phyloP scores from a whole-genome alignment of 2,797 vertebrate species.

The Epinephelus awoara region DNA sequence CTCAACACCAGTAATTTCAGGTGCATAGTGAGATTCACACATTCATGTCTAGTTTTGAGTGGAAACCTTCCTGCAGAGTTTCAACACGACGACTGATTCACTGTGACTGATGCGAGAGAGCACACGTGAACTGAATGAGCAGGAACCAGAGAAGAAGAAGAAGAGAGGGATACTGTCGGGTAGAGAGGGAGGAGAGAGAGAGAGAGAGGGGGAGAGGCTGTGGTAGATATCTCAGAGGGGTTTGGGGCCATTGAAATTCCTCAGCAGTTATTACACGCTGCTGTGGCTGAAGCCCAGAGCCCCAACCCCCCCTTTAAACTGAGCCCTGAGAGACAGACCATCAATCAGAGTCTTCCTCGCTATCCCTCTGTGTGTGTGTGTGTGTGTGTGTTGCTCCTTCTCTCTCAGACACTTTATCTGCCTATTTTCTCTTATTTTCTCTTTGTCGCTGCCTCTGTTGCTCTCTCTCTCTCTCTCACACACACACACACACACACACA shows the following conservation, averaged over 20 bases:
- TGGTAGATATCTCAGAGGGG: conserved; percentile 29
- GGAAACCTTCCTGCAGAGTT: not conserved
- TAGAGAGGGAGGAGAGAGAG: conserved; percentile 17
- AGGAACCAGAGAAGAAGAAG: not conserved
- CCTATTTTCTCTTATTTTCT: conserved; percentile 12
- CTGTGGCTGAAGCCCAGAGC: conserved; percentile 67
- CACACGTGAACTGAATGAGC: conserved; percentile 6
- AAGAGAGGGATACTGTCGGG: not conserved
- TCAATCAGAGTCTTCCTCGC: conserved; percentile 62
- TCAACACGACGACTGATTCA: not conserved
- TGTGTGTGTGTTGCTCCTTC: not conserved
- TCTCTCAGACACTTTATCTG: conserved; percentile 3
- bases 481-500: no score
- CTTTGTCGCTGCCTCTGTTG: not conserved
- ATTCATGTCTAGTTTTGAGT: not conserved
- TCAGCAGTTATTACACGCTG: conserved; percentile 79
- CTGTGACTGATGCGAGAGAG: not conserved
- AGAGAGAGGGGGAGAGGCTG: not conserved
- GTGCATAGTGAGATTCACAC: not conserved
- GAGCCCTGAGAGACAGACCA: conserved; percentile 64
- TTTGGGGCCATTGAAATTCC: conserved; percentile 72
- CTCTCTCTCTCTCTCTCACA: not conserved
- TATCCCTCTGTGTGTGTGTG: conserved; percentile 10
- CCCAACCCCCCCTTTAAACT: conserved; percentile 55
- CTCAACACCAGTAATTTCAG: not conserved